A percentile compares a stretch with the other conserved stretches of the same genome.
These are phyloP conservation scores for Drosophila greeni DNA, from an alignment of 2,888 invertebrate species.

Conservation along the genomic window DNA sequence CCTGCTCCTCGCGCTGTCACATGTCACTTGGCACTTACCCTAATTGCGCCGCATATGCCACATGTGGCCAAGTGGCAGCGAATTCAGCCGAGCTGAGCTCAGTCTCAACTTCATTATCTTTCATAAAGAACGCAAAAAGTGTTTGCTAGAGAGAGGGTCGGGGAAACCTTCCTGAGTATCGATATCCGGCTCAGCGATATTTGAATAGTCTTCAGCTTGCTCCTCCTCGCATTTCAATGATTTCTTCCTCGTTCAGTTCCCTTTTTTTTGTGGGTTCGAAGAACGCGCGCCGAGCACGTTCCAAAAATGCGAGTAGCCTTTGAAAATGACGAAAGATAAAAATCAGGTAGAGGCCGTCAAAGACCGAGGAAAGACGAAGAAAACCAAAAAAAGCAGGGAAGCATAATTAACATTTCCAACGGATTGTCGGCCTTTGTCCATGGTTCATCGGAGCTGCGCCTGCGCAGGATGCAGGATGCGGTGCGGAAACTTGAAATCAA, in stretches of 20 bases:
- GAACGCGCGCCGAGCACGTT: conserved; percentile 70
- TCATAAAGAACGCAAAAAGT: conserved; percentile 12
- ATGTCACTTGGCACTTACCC: conserved; percentile 59
- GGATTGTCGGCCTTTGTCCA: conserved; percentile 17
- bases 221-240: conserved; percentile 34
- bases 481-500: conserved; percentile 67
- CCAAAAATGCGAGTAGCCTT: conserved; percentile 60
- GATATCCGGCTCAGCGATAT: conserved; percentile 59
- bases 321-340: conserved; percentile 59
- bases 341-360: conserved; percentile 63
- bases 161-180: conserved; percentile 50
- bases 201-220: conserved; percentile 39
- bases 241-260: conserved; percentile 16
- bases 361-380: conserved; percentile 18
- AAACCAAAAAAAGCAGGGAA: conserved; percentile 39
- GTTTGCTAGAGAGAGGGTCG: not conserved
- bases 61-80: conserved; percentile 38
- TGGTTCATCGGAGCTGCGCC: conserved; percentile 41
- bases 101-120: conserved; percentile 41
- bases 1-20: conserved; percentile 33
- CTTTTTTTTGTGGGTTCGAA: conserved; percentile 17
- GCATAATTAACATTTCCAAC: conserved; percentile 61
- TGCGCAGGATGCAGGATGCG: conserved; percentile 58
- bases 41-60: conserved; percentile 48
- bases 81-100: conserved; percentile 25